Evolutionary conservation across 2,888 invertebrate genomes (phyloP).

Genomic region (Poecilobothrus nobilitatus): DNA sequence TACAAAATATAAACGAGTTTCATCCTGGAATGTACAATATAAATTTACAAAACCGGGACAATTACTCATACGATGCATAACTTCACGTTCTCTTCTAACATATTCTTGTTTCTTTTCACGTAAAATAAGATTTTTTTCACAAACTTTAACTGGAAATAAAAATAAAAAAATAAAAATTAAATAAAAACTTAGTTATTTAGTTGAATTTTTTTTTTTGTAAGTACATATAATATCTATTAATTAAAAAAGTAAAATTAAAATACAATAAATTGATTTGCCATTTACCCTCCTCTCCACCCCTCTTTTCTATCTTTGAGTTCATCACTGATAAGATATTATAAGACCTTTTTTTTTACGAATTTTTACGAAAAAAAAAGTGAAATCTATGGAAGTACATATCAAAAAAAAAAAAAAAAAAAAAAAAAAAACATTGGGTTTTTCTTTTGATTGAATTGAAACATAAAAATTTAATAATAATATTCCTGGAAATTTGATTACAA

Average conservation of each 20-base stretch:
- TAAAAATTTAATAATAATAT: constrained; percentile 1
- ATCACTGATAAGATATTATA: too few species aligned
- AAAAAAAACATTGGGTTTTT: too few species aligned
- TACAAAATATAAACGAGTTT: constrained; percentile 87
- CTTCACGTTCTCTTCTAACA: constrained; percentile 89
- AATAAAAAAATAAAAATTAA: constrained; percentile 14
- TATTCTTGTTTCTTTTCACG: constrained; percentile 89
- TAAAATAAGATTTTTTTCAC: constrained; percentile 88
- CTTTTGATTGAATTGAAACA: background rate
- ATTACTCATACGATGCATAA: constrained; percentile 74
- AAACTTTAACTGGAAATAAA: constrained; percentile 78
- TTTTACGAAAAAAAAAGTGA: too few species aligned
- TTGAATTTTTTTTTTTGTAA: too few species aligned
- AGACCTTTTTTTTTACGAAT: too few species aligned
- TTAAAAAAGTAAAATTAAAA: background rate
- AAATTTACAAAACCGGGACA: constrained; percentile 87
- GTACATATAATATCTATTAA: background rate
- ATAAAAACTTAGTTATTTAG: background rate
- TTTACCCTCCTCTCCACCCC: too few species aligned
- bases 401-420: background rate
- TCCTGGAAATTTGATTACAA: background rate
- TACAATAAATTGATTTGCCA: too few species aligned
- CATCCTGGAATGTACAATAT: constrained; percentile 94
- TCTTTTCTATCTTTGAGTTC: too few species aligned
- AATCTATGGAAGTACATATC: background rate